A percentile compares a stretch with the other conserved stretches of the same genome.
Conservation (phyloP, 35 echinoderm and acorn worm species). For the Heliocidaris erythrogramma region DNA sequence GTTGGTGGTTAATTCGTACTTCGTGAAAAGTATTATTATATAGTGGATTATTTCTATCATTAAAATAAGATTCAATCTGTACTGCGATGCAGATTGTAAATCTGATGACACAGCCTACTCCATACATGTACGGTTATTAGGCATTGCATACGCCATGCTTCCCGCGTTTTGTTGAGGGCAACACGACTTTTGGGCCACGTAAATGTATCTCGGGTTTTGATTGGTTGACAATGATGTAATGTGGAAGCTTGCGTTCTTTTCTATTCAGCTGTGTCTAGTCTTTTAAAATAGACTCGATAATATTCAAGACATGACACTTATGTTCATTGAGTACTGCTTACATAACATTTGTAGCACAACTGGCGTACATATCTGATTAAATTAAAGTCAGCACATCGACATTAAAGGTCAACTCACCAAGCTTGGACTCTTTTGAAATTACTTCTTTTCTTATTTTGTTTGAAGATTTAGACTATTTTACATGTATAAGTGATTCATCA, state of each 20-base stretch:
- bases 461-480: background rate
- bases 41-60: no score
- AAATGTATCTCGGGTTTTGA: background rate
- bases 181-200: background rate
- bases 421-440: background rate
- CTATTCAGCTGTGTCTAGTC: background rate
- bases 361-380: background rate
- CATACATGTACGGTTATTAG: no score
- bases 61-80: no score
- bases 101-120: no score
- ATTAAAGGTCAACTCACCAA: background rate
- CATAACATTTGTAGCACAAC: background rate
- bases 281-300: background rate
- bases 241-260: background rate
- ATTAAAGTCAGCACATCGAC: background rate
- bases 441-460: background rate
- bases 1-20: no score
- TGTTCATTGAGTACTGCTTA: background rate
- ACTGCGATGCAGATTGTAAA: no score
- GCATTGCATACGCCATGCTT: no score
- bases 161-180: no score
- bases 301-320: background rate
- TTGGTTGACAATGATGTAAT: background rate
- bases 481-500: background rate
- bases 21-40: no score